A percentile compares a stretch with the other conserved stretches of the same genome.
These are phyloP conservation scores for Epistrophella euchroma DNA, from an alignment of 2,888 invertebrate species.

Conservation along the genomic window DNA sequence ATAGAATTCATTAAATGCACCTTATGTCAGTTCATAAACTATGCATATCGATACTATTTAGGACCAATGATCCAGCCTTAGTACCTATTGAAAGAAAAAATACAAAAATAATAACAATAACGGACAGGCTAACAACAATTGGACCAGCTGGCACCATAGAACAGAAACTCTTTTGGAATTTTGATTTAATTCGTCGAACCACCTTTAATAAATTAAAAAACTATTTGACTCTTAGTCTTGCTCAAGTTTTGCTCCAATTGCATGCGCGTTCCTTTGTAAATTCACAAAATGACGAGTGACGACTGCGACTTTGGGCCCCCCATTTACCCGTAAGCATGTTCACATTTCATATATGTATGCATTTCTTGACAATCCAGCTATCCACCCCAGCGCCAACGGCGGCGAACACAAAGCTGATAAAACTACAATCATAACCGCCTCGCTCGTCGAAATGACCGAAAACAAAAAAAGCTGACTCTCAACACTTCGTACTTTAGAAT, in stretches of 20 bases:
- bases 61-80: conserved; percentile 42
- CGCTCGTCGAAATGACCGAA: conserved; percentile 8
- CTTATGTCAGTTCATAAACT: conserved; percentile 12
- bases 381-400: conserved; percentile 5
- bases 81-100: neutral
- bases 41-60: conserved; percentile 56
- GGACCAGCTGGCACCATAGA: conserved; percentile 49
- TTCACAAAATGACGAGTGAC: neutral
- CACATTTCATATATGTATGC: conserved; percentile 5
- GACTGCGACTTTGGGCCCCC: conserved; percentile 4
- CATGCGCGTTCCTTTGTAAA: conserved; percentile 49
- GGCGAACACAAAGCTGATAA: conserved; percentile 48
- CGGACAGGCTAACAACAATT: conserved; percentile 34
- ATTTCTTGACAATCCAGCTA: conserved; percentile 22
- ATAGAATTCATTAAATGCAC: conserved; percentile 43
- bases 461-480: conserved; percentile 37
- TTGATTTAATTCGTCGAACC: conserved; percentile 70
- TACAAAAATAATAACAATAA: neutral
- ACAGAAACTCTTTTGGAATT: conserved; percentile 58
- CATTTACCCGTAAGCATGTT: neutral
- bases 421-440: conserved; percentile 55
- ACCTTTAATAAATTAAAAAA: conserved; percentile 65
- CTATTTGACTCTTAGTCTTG: conserved; percentile 24
- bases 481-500: conserved; percentile 24
- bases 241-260: conserved; percentile 41